These are phyloP conservation scores for Gnatocerus cornutus DNA, from an alignment of 2,888 invertebrate genomes.

Conservation along the genomic window DNA sequence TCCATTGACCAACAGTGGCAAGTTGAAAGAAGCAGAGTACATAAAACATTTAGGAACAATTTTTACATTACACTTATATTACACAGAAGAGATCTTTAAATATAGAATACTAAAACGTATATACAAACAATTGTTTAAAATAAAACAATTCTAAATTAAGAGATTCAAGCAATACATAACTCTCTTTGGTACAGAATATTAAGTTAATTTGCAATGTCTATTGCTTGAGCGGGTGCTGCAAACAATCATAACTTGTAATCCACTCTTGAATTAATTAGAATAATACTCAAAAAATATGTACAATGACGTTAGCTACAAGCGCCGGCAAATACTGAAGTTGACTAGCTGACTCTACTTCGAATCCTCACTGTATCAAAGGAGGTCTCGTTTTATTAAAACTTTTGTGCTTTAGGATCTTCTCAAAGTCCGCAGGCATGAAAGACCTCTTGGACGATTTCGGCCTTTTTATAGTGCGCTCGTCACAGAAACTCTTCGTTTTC, in stretches of 20 bases:
- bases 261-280: slow-evolving; percentile 16
- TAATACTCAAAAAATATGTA: slow-evolving; percentile 44
- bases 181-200: slow-evolving; percentile 46
- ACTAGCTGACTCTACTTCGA: slow-evolving; percentile 61
- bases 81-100: slow-evolving; percentile 52
- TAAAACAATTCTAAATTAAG: slow-evolving; percentile 59
- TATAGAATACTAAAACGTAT: slow-evolving; percentile 68
- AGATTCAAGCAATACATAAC: slow-evolving; percentile 39
- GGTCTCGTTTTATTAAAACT: slow-evolving; percentile 53
- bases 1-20: slow-evolving; percentile 12
- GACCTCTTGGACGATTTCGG: slow-evolving; percentile 40
- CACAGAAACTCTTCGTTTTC: slow-evolving; percentile 73
- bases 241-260: slow-evolving; percentile 5
- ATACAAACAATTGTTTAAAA: slow-evolving; percentile 64
- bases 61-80: slow-evolving; percentile 39
- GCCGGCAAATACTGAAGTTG: slow-evolving; percentile 66
- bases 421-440: slow-evolving; percentile 52
- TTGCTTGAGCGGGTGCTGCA: slow-evolving; percentile 21
- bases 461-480: slow-evolving; percentile 16
- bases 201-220: slow-evolving; percentile 27
- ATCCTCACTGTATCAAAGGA: slow-evolving; percentile 55
- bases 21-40: slow-evolving; percentile 22
- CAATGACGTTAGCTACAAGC: slow-evolving; percentile 37
- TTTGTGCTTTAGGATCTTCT: slow-evolving; percentile 48
- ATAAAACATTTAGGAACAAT: slow-evolving; percentile 42